Evolutionary conservation across 92 coral and sea anemone species (phyloP), one percentile per base, ranked within the genome.

Genomic region (Parazoanthus swiftii): DNA sequence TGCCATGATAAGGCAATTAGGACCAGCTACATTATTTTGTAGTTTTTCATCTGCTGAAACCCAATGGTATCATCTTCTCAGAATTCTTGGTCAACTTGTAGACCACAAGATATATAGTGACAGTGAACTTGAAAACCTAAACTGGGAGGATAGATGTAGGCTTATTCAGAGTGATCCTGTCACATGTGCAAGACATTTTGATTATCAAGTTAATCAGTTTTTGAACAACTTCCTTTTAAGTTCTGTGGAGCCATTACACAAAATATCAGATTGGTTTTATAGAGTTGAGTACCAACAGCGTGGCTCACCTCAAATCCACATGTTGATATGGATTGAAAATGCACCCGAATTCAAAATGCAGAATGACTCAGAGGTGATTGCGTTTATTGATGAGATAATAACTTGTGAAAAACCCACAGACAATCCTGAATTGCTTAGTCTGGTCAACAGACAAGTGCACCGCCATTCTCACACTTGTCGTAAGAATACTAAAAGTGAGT

Each of bases 251-350:
- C 75, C 75, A 70, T 36, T 70, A 29, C 33, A 29, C 29, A 36
- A 36, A 70, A 58, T 36, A 70, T 23, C 75, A 70, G 38, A 29
- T 29, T 29, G 33, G 33, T 29, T 29, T 29, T 29, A 29, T 29
- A 29, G 33, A 29, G 33, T 29, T 29, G 33, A 29, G 33, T 29
- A 29, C 33, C 33, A 29, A 29, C 33, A 29, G 33, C 33, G 33
- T 29, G 33, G 33, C 33, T 29, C 33, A 29, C 33, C 33, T 29
- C 33, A 29, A 29, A 29, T 29, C 33, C 33, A 87, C 51, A 87
- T 78, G 89, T 36, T 87, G 42, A 77, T 87, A 77, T 87, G 79
- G 89, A 23, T 86, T 48, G 67, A 74, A 44, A 82, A 76, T 75
- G 89, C 89, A 26, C 73, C 83, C 36, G 66, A 75, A 44, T 87